These are phyloP conservation scores for Phycodurus eques DNA, from an alignment of 2,113 vertebrate genomes.

Conservation along the genomic window DNA sequence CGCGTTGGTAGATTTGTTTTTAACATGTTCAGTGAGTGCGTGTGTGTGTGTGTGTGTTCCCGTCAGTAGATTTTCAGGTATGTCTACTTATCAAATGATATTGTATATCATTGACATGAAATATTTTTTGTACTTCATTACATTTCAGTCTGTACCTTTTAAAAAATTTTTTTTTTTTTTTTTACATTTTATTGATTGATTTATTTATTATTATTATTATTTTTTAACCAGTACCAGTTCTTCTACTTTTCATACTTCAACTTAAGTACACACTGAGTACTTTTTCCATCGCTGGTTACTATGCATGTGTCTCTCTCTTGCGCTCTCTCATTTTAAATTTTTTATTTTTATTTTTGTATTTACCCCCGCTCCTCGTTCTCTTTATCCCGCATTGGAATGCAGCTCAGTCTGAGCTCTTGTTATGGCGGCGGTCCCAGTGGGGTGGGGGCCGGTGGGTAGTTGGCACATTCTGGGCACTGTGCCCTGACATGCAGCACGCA, in stretches of 20 bases:
- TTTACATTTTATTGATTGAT: too few species aligned
- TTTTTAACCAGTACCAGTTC: too few species aligned
- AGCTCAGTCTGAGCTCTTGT: constrained; percentile 45
- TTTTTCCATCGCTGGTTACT: neutral
- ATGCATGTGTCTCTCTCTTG: neutral
- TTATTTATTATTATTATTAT: too few species aligned
- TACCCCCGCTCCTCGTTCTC: constrained; percentile 1
- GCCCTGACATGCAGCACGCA: constrained; percentile 42
- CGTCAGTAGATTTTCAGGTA: too few species aligned
- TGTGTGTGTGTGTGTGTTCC: neutral
- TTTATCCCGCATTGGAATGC: constrained; percentile 57
- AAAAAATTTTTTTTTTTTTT: too few species aligned
- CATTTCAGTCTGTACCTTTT: too few species aligned
- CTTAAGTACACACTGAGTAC: too few species aligned
- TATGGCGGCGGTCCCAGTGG: constrained; percentile 57
- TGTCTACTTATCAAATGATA: too few species aligned
- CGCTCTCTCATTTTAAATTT: neutral
- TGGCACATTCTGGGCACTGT: constrained; percentile 60
- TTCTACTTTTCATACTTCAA: too few species aligned
- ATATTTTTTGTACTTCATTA: too few species aligned
- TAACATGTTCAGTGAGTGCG: constrained; percentile 2
- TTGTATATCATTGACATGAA: too few species aligned
- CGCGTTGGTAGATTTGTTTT: constrained; percentile 4
- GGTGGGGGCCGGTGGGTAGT: constrained; percentile 28
- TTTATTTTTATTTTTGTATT: neutral